phyloP scores from a whole-genome alignment of 2,888 invertebrate species.

The Carpatolechia fugitivella region DNA sequence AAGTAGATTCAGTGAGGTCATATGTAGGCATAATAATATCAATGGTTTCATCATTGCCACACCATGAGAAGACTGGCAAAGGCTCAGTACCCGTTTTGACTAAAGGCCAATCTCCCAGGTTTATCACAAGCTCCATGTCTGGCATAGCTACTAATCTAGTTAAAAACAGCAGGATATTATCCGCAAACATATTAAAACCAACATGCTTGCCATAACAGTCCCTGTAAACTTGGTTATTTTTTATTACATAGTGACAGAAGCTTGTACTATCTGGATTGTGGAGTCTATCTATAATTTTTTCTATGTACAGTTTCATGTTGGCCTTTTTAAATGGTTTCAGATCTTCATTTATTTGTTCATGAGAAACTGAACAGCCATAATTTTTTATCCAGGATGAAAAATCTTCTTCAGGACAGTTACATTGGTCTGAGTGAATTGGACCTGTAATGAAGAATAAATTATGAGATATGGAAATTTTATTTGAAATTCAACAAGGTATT shows the following conservation, averaged over 20 bases:
- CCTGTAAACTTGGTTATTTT: conserved; percentile 89
- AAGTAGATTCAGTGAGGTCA: conserved; percentile 93
- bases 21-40: conserved; percentile 98
- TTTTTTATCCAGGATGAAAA: conserved; percentile 82
- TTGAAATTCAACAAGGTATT: too few relatives aligned
- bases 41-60: conserved; percentile 89
- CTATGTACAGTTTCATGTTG: conserved; percentile 83
- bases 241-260: conserved; percentile 93
- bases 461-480: background rate
- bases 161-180: conserved; percentile 90
- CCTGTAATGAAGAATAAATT: conserved; percentile 60
- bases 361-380: conserved; percentile 82
- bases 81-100: conserved; percentile 76
- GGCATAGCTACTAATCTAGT: conserved; percentile 89
- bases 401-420: conserved; percentile 86
- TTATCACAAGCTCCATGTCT: conserved; percentile 93
- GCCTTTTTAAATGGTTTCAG: conserved; percentile 83
- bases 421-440: conserved; percentile 88
- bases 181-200: conserved; percentile 97
- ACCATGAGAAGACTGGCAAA: conserved; percentile 97
- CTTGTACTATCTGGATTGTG: conserved; percentile 90
- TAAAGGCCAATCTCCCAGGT: conserved; percentile 98
- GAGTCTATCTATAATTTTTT: conserved; percentile 83
- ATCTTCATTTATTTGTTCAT: conserved; percentile 86
- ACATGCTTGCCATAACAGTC: conserved; percentile 96